Conservation (phyloP, 1,140 invertebrate genomes). For the Pomacea maculata region DNA sequence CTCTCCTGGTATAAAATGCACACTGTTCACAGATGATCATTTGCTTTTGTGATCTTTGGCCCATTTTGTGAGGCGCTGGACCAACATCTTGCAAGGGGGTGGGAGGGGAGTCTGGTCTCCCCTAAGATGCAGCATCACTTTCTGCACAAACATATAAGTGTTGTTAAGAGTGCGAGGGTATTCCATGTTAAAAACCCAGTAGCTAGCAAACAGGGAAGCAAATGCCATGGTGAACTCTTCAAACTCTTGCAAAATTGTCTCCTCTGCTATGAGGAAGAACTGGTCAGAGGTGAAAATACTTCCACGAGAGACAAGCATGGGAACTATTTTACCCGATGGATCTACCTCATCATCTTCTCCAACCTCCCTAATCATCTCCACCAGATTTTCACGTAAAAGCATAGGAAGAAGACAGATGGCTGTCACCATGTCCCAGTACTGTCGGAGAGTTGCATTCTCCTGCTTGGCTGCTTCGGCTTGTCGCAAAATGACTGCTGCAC, state of each 20-base stretch:
- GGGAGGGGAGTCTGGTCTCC: conserved; percentile 50
- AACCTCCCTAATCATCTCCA: conserved; percentile 59
- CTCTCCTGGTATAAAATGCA: too few species aligned
- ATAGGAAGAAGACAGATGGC: conserved; percentile 56
- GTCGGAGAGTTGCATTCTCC: conserved; percentile 53
- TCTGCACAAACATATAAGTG: conserved; percentile 61
- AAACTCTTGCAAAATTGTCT: conserved; percentile 60
- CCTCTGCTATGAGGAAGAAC: conserved; percentile 59
- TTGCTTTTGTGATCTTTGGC: conserved; percentile 7
- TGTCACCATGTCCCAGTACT: conserved; percentile 63
- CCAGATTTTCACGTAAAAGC: conserved; percentile 56
- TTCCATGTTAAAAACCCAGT: conserved; percentile 63
- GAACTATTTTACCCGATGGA: conserved; percentile 57
- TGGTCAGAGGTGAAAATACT: conserved; percentile 58
- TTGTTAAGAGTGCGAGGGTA: conserved; percentile 56
- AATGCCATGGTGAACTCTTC: conserved; percentile 62
- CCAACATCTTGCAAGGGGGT: conserved; percentile 48
- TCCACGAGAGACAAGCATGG: conserved; percentile 55
- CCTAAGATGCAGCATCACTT: conserved; percentile 50
- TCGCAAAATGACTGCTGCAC: conserved; percentile 47
- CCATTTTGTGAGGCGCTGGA: conserved; percentile 44
- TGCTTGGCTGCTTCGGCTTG: conserved; percentile 53
- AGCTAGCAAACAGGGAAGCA: conserved; percentile 56
- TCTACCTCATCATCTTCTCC: conserved; percentile 56
- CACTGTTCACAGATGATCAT: too few species aligned